Percentiles rank a stretch among this genome's conserved stretches.
These are phyloP conservation scores for Leptinotarsa haldemani DNA, from an alignment of 2,888 invertebrate genomes.

Conservation along the genomic window DNA sequence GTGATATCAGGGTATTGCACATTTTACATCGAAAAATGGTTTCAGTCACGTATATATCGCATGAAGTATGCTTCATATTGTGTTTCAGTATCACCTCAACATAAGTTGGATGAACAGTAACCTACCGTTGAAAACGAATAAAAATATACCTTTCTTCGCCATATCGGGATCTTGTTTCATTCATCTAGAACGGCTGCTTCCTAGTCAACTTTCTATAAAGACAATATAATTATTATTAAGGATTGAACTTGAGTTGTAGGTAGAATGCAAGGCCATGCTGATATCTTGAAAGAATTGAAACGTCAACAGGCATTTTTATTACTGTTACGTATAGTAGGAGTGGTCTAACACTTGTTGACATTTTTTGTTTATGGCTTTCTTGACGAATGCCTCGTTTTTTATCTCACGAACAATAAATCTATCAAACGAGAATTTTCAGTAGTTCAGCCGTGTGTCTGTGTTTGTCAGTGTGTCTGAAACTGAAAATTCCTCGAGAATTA, in stretches of 20 bases:
- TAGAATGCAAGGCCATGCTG: constrained; percentile 29
- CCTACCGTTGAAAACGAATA: neutral
- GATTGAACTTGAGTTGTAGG: neutral
- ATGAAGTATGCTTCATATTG: neutral
- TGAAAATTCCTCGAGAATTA: neutral
- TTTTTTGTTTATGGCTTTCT: constrained; percentile 14
- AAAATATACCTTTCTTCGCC: constrained; percentile 2
- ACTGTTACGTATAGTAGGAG: constrained; percentile 17
- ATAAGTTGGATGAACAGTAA: neutral
- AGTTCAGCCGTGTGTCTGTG: neutral
- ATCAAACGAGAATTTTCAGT: neutral
- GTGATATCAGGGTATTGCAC: neutral
- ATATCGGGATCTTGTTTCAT: neutral
- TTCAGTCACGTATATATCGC: neutral
- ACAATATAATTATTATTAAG: neutral
- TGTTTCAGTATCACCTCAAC: neutral
- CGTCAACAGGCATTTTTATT: constrained; percentile 15
- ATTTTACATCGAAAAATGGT: neutral
- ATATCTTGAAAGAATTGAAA: constrained; percentile 8
- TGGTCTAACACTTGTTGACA: constrained; percentile 27
- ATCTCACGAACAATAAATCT: neutral
- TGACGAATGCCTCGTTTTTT: neutral
- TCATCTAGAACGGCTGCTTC: neutral
- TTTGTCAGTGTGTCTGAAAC: neutral
- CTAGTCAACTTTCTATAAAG: constrained; percentile 3